Conservation (phyloP, 2,113 vertebrate species). For the Hyla sarda region DNA sequence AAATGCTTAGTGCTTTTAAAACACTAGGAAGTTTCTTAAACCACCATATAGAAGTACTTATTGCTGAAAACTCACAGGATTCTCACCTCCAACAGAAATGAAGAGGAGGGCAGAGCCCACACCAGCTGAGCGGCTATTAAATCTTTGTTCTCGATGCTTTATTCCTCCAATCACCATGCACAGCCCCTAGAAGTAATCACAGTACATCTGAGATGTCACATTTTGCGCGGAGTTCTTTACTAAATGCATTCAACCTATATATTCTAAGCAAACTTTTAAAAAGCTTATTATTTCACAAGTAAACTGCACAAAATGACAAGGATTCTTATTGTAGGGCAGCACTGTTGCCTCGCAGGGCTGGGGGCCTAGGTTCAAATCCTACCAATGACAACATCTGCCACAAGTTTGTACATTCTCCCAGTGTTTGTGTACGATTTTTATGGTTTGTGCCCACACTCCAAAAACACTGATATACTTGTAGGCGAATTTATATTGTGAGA, state of each 20-base stretch:
- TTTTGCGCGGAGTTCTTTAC: not conserved
- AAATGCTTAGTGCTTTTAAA: too few relatives aligned
- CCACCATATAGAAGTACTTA: not conserved
- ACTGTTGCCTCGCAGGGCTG: too few relatives aligned
- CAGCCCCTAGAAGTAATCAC: slow-evolving; percentile 74
- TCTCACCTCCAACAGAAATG: slow-evolving; percentile 85
- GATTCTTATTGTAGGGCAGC: too few relatives aligned
- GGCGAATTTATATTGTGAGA: too few relatives aligned
- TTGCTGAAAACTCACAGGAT: not conserved
- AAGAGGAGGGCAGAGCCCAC: slow-evolving; percentile 88
- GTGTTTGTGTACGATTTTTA: too few relatives aligned
- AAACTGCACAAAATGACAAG: not conserved
- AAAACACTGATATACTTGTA: too few relatives aligned
- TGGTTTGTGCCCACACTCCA: too few relatives aligned
- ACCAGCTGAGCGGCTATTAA: slow-evolving; percentile 87
- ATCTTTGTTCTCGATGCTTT: slow-evolving; percentile 84
- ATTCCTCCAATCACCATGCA: slow-evolving; percentile 90
- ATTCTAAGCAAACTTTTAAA: not conserved
- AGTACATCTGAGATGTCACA: not conserved
- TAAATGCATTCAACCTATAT: not conserved
- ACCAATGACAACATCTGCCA: too few relatives aligned
- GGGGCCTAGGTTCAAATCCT: too few relatives aligned
- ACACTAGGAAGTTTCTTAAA: not conserved
- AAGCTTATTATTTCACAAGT: not conserved
- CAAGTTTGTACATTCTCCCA: too few relatives aligned